Evolutionary conservation across 2,888 invertebrate species (phyloP).

Genomic region (Anticlea derivata): DNA sequence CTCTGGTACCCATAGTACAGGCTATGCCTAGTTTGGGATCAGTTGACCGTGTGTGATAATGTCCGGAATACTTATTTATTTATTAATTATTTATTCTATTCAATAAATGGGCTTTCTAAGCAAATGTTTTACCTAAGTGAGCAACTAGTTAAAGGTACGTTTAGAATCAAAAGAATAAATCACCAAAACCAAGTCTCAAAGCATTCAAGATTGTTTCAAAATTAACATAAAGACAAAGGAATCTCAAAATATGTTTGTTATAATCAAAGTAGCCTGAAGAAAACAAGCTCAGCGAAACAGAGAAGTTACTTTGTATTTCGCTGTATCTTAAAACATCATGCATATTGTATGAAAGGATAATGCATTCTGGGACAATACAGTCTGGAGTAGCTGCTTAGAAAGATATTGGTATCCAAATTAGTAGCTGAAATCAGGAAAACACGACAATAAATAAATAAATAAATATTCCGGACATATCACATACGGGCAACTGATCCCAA

Average conservation of each 20-base stretch:
- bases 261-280: conserved; percentile 1
- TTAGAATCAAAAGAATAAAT: background rate
- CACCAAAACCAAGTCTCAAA: background rate
- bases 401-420: background rate
- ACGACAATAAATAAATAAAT: too few species aligned
- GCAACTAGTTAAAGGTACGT: too few species aligned
- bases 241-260: conserved; percentile 7
- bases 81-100: too few species aligned
- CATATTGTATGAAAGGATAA: conserved; percentile 30
- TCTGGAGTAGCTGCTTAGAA: conserved; percentile 3
- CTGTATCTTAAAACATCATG: conserved; percentile 29
- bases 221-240: conserved; percentile 14
- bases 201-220: conserved; percentile 2
- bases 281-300: conserved; percentile 14
- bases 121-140: too few species aligned
- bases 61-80: too few species aligned
- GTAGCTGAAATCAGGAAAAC: too few species aligned
- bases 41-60: too few species aligned
- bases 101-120: too few species aligned
- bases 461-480: too few species aligned
- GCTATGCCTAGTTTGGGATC: too few species aligned
- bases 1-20: too few species aligned
- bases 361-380: conserved; percentile 36
- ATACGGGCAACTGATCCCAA: too few species aligned
- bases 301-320: conserved; percentile 14